A percentile compares a stretch with the other conserved stretches of the same genome.
Evolutionary conservation across 2,888 invertebrate species (phyloP).

Genomic region (Exephanes ischioxanthus): DNA sequence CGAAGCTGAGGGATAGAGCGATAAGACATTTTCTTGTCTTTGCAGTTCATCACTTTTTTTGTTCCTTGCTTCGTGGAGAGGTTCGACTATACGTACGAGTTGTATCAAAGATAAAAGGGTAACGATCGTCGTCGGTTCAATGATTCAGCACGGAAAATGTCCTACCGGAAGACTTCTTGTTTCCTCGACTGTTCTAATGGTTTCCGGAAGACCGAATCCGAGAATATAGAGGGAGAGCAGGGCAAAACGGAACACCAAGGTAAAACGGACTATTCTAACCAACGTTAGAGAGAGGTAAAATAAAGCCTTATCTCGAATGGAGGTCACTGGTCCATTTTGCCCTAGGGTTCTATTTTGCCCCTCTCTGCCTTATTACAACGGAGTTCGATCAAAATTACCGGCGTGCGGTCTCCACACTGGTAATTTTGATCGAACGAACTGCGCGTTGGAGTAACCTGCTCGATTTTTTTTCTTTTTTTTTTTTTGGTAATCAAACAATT

Average conservation of each 20-base stretch:
- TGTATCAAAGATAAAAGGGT: slow-evolving; percentile 14
- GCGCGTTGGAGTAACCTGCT: not conserved
- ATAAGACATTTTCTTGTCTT: slow-evolving; percentile 37
- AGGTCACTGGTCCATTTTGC: too few relatives aligned
- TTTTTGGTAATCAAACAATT: not conserved
- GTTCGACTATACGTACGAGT: slow-evolving; percentile 1
- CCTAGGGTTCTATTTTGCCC: too few relatives aligned
- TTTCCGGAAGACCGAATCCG: not conserved
- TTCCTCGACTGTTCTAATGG: not conserved
- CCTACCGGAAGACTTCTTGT: not conserved
- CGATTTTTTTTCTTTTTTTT: not conserved
- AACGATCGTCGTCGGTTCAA: slow-evolving; percentile 30
- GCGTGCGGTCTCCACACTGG: not conserved
- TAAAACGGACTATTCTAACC: too few relatives aligned
- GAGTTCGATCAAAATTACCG: not conserved
- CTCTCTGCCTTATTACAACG: too few relatives aligned
- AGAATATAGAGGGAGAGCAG: not conserved
- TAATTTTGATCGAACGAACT: slow-evolving; percentile 11
- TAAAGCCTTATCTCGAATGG: too few relatives aligned
- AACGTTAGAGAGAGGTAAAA: too few relatives aligned
- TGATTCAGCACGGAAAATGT: not conserved
- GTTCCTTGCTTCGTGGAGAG: not conserved
- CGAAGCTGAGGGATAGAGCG: not conserved
- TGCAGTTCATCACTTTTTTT: slow-evolving; percentile 2
- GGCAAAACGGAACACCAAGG: too few relatives aligned